Percentiles rank a stretch among this genome's conserved stretches.
Evolutionary conservation across 2,113 vertebrate species (phyloP).

Genomic region (Falcunculus frontatus): DNA sequence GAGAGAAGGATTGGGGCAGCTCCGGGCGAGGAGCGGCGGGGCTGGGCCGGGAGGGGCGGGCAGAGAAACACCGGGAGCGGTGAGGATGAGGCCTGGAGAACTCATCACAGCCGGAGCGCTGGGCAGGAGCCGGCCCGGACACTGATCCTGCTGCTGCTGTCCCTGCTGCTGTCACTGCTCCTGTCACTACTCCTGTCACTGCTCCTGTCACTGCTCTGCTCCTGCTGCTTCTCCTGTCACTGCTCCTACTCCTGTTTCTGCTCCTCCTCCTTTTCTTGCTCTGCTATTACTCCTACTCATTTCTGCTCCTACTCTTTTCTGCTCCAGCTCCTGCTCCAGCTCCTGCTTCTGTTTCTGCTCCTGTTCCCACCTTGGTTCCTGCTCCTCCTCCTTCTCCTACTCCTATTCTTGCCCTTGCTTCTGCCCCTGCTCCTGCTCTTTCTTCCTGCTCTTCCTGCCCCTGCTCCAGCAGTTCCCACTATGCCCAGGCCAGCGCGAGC

Average conservation of each 20-base stretch:
- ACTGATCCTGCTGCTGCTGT: background rate
- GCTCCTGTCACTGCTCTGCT: no score
- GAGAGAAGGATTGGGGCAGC: background rate
- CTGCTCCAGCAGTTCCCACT: background rate
- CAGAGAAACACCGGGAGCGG: rapidly evolving
- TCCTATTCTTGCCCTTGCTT: background rate
- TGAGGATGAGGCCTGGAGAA: background rate
- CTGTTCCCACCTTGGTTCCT: no score
- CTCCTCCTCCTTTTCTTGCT: background rate
- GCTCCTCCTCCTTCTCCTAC: background rate
- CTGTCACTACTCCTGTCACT: background rate
- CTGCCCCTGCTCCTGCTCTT: background rate
- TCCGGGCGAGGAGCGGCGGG: background rate
- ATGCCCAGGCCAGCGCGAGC: rapidly evolving
- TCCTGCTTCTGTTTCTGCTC: background rate
- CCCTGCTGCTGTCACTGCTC: background rate
- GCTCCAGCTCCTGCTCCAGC: background rate
- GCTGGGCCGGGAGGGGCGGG: background rate
- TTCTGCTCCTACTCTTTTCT: background rate
- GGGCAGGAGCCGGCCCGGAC: background rate
- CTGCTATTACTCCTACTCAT: background rate
- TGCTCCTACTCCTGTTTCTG: no score
- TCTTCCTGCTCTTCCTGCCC: background rate
- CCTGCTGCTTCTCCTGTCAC: no score
- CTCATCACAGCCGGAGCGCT: rapidly evolving